Evolutionary conservation across 2,113 vertebrate genomes (phyloP).

Genomic region (Cyphomyrus plagiostoma): DNA sequence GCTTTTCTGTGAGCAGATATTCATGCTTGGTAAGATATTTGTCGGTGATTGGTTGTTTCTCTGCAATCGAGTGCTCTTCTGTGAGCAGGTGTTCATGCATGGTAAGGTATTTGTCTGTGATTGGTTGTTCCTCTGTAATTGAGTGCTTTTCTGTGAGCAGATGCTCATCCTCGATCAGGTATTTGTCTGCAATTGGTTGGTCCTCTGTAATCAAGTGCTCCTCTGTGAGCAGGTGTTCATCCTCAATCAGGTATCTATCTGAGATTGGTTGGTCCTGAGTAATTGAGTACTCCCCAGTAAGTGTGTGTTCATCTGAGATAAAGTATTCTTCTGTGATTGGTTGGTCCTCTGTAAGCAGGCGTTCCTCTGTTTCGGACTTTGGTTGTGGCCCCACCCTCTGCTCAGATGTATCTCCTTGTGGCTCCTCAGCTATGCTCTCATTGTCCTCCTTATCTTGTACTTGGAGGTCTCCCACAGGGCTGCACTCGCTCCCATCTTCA

Average conservation of each 20-base stretch:
- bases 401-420: background rate
- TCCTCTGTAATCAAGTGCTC: background rate
- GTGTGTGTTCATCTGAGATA: background rate
- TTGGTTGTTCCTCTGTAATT: background rate
- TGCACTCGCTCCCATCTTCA: conserved; percentile 21
- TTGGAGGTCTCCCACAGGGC: background rate
- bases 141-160: background rate
- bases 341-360: background rate
- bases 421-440: conserved; percentile 21
- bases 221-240: background rate
- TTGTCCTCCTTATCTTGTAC: conserved; percentile 15
- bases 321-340: background rate
- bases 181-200: background rate
- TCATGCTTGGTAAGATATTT: background rate
- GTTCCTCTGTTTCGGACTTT: background rate
- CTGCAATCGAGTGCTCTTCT: background rate
- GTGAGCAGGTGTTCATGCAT: background rate
- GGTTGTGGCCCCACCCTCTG: background rate
- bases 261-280: background rate
- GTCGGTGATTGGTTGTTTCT: background rate
- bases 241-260: background rate
- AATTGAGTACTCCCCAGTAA: background rate
- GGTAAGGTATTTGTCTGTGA: background rate
- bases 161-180: background rate
- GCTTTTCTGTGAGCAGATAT: background rate